Percentiles rank a stretch among this genome's conserved stretches.
Conservation (phyloP, 2,113 vertebrate genomes). For the Suricata suricatta region DNA sequence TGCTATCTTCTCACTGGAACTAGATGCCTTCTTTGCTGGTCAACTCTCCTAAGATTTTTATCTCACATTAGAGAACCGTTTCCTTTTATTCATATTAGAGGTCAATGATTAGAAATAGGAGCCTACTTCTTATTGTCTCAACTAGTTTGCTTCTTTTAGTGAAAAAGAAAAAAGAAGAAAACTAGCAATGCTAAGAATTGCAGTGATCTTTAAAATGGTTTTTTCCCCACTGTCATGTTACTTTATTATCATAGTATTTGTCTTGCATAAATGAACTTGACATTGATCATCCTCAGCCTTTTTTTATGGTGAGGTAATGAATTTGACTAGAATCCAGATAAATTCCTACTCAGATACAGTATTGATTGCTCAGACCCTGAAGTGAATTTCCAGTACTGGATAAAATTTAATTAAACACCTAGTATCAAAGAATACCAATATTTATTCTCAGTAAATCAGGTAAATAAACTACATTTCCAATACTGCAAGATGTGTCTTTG, state of each 20-base stretch:
- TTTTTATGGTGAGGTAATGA: background rate
- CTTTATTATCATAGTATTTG: background rate
- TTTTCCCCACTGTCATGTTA: slow-evolving; percentile 5
- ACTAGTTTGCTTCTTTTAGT: background rate
- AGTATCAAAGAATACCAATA: background rate
- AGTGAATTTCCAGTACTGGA: background rate
- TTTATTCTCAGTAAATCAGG: background rate
- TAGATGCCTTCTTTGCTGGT: background rate
- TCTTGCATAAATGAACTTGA: background rate
- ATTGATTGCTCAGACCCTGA: background rate
- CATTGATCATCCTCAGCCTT: background rate
- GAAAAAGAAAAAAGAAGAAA: background rate
- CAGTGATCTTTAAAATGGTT: slow-evolving; percentile 3
- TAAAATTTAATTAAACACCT: background rate
- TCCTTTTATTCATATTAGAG: background rate
- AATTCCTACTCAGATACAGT: background rate
- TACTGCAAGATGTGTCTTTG: background rate
- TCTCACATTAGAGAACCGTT: background rate
- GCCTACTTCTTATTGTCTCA: background rate
- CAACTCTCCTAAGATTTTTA: background rate
- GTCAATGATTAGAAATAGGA: background rate
- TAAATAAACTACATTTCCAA: background rate
- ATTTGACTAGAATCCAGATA: background rate
- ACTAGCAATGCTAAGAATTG: background rate
- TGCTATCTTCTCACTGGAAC: background rate